phyloP scores from a whole-genome alignment of 2,113 vertebrate species.

The Hemiprocne comata region DNA sequence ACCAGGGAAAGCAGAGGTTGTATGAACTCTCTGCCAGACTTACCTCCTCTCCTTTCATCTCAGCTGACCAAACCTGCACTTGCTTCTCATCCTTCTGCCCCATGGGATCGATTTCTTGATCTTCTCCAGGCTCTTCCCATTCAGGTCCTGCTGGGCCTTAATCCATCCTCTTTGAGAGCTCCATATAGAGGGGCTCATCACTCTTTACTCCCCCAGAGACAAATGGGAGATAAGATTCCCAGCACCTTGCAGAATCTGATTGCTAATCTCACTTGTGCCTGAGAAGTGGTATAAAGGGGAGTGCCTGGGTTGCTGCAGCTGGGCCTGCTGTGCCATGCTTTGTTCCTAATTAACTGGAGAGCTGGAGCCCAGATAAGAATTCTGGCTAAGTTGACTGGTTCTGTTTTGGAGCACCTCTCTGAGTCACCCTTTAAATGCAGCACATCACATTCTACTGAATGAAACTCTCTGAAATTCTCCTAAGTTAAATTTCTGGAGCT shows the following conservation, averaged over 20 bases:
- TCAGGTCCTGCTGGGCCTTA: not conserved
- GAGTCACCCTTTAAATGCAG: not conserved
- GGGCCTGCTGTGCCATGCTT: not conserved
- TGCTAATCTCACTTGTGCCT: not conserved
- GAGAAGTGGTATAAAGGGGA: rapidly evolving
- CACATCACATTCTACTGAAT: not conserved
- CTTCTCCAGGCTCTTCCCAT: not conserved
- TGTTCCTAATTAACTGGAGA: not conserved
- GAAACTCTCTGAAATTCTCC: not conserved
- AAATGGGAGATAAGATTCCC: not conserved
- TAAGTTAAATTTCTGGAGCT: not conserved
- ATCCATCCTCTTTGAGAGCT: not conserved
- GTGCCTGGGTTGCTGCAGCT: not conserved
- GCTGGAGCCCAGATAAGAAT: not conserved
- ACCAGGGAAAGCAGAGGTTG: not conserved
- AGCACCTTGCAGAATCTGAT: not conserved
- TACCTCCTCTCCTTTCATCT: not conserved
- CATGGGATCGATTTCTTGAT: not conserved
- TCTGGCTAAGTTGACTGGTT: not conserved
- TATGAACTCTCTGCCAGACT: not conserved
- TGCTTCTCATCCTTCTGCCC: not conserved
- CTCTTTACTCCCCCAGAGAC: not conserved
- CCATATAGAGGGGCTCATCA: not conserved
- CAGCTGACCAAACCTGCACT: not conserved
- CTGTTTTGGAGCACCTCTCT: not conserved